Evolutionary conservation across 2,888 invertebrate species (phyloP), one percentile per base, ranked within the genome.

Genomic region (Dynastes hyllus): DNA sequence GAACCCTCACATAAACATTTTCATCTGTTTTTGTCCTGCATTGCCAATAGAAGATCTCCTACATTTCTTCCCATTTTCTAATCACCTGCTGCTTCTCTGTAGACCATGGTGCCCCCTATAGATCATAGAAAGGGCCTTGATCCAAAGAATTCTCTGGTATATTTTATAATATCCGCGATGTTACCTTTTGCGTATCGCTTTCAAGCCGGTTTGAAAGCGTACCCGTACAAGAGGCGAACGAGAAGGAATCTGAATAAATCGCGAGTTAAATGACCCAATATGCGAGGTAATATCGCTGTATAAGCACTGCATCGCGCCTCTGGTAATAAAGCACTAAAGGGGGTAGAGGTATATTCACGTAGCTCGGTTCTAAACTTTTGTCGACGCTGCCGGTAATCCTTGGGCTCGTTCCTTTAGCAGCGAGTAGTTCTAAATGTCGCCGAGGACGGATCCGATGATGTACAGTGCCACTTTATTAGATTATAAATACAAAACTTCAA

Each of bases 211-310:
- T 45, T 45, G 45, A 45, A 2, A 45, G n/a, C 55, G 16, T 55
- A 55, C 13, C 55, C 45, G 11, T 45, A 45, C 45, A 45, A 45
- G 8, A 11, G 45, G 11, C 11, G 45, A 45, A 45, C 11, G 63
- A 4, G 29, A 32, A 81, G 80, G 82, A 80, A 84, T 83, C 82
- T 80, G 81, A 83, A 84, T 84, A 84, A 84, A 84, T 84, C 84
- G 82, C 81, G 81, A 82, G 83, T 83, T 84, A 84, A 84, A 84
- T 84, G 84, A 82, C 79, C 84, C 84, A 83, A 84, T 83, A 83
- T 84, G 83, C 83, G 81, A 82, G 82, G 84, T 83, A 84, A 84
- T 84, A 84, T 84, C 83, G 82, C 81, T 80, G 82, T 81, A 83
- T 83, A 83, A 83, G 83, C 84, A 82, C 83, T 82, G 82, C 81